phyloP scores from a whole-genome alignment of 2,888 invertebrate species.

The Geophilus truncorum region DNA sequence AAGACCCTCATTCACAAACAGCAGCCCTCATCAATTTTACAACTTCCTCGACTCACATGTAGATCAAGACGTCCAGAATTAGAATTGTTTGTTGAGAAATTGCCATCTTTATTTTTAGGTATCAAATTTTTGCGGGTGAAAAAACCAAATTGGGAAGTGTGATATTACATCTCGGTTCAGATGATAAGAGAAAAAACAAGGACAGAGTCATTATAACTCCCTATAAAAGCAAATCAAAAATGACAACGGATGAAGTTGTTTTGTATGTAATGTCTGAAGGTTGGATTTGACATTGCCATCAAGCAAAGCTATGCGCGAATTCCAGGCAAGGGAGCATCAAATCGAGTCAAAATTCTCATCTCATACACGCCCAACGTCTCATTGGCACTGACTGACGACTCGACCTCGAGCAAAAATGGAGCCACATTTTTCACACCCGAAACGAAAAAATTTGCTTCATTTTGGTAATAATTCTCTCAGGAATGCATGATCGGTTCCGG shows the following conservation, averaged over 20 bases:
- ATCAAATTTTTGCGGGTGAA: neutral
- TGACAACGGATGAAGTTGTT: no score
- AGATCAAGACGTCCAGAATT: neutral
- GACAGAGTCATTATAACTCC: no score
- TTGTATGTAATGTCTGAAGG: no score
- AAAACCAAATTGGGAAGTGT: neutral
- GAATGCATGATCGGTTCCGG: no score
- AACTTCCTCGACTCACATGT: neutral
- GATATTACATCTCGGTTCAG: neutral
- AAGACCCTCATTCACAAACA: slow-evolving; percentile 4
- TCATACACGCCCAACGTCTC: no score
- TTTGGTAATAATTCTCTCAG: no score
- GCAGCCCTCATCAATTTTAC: neutral
- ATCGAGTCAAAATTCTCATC: neutral
- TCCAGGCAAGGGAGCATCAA: neutral
- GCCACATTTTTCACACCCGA: neutral
- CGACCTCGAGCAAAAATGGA: neutral
- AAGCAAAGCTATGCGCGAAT: no score
- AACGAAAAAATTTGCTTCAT: no score
- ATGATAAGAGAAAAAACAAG: neutral
- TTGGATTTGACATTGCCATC: no score
- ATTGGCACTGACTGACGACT: neutral
- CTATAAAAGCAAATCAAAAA: no score
- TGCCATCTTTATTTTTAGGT: neutral
- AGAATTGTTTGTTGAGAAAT: slow-evolving; percentile 1